Evolutionary conservation across 2,888 invertebrate species (phyloP), one percentile per base, ranked within the genome.

Genomic region (Drosophila mettleri): DNA sequence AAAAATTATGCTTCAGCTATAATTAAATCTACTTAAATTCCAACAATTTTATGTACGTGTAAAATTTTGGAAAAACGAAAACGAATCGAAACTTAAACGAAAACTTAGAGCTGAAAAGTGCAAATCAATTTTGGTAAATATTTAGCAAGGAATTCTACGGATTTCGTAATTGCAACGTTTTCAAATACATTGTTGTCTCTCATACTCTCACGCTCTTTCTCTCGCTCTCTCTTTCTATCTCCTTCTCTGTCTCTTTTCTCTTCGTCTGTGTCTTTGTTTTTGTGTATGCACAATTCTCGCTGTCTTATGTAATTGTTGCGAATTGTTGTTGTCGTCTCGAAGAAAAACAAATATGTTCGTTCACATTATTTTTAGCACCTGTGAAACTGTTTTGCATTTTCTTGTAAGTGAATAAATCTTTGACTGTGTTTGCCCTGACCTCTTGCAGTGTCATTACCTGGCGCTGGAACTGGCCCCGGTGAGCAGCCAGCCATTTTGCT

Each of bases 371-470:
- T 84, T 78, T 84, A 86, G 83, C 83, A 86, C 84, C 84, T 86
- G 83, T 83, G 33, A 34, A 43, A 22, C 34, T 39, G 43, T 52
- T 66, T 12, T 41, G 41, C 43, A 33, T 45, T 45, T 48, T 38
- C 24, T 36, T 41, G 53, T 31, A 69, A 49, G 69, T 69, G 54
- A 64, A 63, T 69, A 59, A 51, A 55, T 52, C 18, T 60, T 20
- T 69, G n/a, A 58, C 59, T 16, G 0, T n/a, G 20, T 2, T n/a
- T 31, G 29, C n/a, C 6, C 34, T 34, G 5, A 16, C 27, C 33
- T 45, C n/a, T 86, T 83, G 20, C 70, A 92, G 92, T 92, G 90
- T 92, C 92, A 86, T 90, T 92, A 86, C 92, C 92, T 82, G 92
- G 92, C 80, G 91, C 91, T 86, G 90, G 90, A 88, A 88, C 86